Conservation (phyloP, 2,797 vertebrate genomes). For the Hemibagrus guttatus region DNA sequence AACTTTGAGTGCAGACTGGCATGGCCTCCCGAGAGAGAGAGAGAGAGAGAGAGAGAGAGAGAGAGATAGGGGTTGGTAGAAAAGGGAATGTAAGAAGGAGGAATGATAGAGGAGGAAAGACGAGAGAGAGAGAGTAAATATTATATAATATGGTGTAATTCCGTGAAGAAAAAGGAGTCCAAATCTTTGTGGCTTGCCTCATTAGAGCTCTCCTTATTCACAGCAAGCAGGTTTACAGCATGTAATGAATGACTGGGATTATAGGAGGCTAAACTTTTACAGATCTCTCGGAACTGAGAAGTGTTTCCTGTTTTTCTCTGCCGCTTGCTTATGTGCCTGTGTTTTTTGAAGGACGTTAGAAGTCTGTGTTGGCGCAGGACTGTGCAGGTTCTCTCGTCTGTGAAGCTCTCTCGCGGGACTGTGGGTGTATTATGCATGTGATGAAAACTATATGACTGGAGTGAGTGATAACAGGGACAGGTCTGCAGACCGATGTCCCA, state of each 20-base stretch:
- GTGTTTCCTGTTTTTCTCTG: conserved; percentile 12
- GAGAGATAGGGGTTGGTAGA: conserved; percentile 9
- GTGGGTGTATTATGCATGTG: conserved; percentile 42
- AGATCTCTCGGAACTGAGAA: neutral
- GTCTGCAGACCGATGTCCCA: conserved; percentile 38
- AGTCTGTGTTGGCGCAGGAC: neutral
- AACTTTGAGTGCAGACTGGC: conserved; percentile 53
- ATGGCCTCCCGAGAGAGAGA: conserved; percentile 23
- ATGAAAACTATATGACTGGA: conserved; percentile 45
- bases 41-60: neutral
- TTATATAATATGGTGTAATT: conserved; percentile 74
- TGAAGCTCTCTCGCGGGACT: conserved; percentile 43
- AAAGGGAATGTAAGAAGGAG: conserved; percentile 17
- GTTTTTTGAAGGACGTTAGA: conserved; percentile 24
- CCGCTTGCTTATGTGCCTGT: neutral
- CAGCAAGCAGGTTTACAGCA: conserved; percentile 61
- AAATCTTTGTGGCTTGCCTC: conserved; percentile 68
- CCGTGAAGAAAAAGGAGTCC: conserved; percentile 66
- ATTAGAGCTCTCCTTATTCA: conserved; percentile 72
- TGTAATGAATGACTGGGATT: conserved; percentile 39
- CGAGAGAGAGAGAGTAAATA: conserved; percentile 64
- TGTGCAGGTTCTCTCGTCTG: conserved; percentile 11
- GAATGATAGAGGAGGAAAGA: conserved; percentile 4
- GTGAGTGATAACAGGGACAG: conserved; percentile 41
- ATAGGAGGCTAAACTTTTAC: neutral